phyloP scores from a whole-genome alignment of 2,888 invertebrate species.

The Homarus gammarus region DNA sequence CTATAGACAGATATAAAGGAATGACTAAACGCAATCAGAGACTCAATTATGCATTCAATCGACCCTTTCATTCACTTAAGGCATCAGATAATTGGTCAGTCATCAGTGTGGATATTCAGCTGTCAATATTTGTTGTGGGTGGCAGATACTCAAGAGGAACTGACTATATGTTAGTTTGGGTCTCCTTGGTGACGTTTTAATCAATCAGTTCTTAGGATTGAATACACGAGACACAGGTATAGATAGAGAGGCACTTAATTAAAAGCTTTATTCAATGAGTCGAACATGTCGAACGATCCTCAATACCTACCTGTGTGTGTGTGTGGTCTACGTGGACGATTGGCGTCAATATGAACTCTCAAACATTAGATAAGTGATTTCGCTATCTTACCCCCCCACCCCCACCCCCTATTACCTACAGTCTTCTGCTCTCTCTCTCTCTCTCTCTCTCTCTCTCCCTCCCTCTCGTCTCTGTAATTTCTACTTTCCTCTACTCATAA shows the following conservation, averaged over 20 bases:
- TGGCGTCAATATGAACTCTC: background rate
- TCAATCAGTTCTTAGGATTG: slow-evolving; percentile 21
- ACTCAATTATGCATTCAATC: slow-evolving; percentile 63
- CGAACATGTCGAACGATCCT: background rate
- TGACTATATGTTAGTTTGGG: slow-evolving; percentile 38
- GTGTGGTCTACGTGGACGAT: background rate
- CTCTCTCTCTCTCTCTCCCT: slow-evolving; percentile 29
- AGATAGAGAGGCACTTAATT: slow-evolving; percentile 33
- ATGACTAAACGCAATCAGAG: slow-evolving; percentile 57
- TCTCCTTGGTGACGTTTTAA: slow-evolving; percentile 27
- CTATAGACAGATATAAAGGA: slow-evolving; percentile 42
- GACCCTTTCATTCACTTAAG: slow-evolving; percentile 64
- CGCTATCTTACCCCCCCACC: background rate
- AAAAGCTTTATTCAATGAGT: slow-evolving; percentile 11
- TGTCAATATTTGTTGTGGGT: slow-evolving; percentile 56
- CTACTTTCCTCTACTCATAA: background rate
- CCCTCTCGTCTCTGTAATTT: background rate
- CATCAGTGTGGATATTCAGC: slow-evolving; percentile 51
- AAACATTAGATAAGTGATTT: background rate
- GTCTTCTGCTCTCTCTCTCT: slow-evolving; percentile 11
- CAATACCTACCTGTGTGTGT: background rate
- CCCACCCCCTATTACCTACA: background rate
- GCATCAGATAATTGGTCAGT: slow-evolving; percentile 61
- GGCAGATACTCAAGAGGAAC: slow-evolving; percentile 51
- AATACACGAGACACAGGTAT: background rate